Evolutionary conservation across 2,113 vertebrate species (phyloP), one percentile per base, ranked within the genome.

Genomic region (Zapornia atra): DNA sequence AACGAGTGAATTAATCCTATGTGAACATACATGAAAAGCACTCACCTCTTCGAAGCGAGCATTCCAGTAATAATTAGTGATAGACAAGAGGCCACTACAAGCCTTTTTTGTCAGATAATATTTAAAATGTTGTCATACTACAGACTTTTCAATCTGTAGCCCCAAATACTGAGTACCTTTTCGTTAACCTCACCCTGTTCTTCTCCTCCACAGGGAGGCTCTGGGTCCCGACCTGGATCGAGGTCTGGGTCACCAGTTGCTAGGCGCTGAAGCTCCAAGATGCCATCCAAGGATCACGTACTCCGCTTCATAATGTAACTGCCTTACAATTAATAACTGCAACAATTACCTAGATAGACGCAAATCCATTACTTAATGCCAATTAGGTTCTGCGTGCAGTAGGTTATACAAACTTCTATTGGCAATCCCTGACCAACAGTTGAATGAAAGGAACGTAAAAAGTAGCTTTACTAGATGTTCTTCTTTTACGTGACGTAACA

Each of bases 211-310:
- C 97, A 99, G 99, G 99, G 98, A 95, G 97, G 99, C 97, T 98
- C 98, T 84, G 96, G 97, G 54, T 97, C 97, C 96, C 97, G 97
- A 90, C 97, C 97, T 93, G 97, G 97, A 86, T 97, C 97, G 0
- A 94, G 99, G 95, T 99, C 99, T n/a, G 98, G 99, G 83, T 99
- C 99, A 63, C 99, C 99, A 78, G 97, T 98, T 96, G 98, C 98
- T 48, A 99, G 99, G 98, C 99, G 99, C 98, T 99, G 99, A 99
- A 96, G 94, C 79, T 92, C 75, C n/a, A 18, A 51, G 92, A 68
- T 33, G 70, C 60, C 82, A 81, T 11, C 78, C 73, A 64, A 38
- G 91, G 85, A 81, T 54, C 92, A 96, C 2, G 24, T 78, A 92
- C 93, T 96, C 94, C 34, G 98, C 98, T 98, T 98, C 94, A 63